A percentile compares a stretch with the other conserved stretches of the same genome.
phyloP scores from a whole-genome alignment of 2,113 vertebrate species.

The Malurus melanocephalus region DNA sequence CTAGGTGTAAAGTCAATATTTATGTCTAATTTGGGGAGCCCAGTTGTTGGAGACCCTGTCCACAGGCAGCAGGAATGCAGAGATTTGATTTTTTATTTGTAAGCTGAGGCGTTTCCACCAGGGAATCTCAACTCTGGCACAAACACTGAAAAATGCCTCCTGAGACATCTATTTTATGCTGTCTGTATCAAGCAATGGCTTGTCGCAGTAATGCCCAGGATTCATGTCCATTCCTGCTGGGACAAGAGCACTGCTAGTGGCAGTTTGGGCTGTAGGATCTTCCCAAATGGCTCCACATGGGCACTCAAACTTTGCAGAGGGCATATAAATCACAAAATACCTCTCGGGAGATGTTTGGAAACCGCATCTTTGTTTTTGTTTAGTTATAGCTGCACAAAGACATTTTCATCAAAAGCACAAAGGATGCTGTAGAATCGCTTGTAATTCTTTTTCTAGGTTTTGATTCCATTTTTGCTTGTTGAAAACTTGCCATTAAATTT shows the following conservation, averaged over 20 bases:
- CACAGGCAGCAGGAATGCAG: background rate
- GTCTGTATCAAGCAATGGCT: background rate
- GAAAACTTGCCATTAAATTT: background rate
- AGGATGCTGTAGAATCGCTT: background rate
- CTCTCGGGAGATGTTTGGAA: background rate
- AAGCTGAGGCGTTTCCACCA: background rate
- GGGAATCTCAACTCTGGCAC: background rate
- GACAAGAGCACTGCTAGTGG: accelerated
- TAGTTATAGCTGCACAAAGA: background rate
- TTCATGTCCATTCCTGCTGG: background rate
- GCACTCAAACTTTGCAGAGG: background rate
- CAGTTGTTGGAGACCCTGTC: background rate
- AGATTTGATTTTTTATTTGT: background rate
- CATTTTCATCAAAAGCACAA: background rate
- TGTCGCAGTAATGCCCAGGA: background rate
- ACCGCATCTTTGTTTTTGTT: background rate
- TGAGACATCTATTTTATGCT: background rate
- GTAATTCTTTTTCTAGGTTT: background rate
- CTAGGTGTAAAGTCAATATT: background rate
- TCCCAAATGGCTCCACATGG: background rate
- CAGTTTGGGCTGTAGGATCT: background rate
- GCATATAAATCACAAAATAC: background rate
- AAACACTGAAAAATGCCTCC: background rate
- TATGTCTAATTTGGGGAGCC: background rate
- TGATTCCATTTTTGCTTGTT: background rate